Conservation (phyloP, 2,797 vertebrate species). For the Scomberomorus guttatus region DNA sequence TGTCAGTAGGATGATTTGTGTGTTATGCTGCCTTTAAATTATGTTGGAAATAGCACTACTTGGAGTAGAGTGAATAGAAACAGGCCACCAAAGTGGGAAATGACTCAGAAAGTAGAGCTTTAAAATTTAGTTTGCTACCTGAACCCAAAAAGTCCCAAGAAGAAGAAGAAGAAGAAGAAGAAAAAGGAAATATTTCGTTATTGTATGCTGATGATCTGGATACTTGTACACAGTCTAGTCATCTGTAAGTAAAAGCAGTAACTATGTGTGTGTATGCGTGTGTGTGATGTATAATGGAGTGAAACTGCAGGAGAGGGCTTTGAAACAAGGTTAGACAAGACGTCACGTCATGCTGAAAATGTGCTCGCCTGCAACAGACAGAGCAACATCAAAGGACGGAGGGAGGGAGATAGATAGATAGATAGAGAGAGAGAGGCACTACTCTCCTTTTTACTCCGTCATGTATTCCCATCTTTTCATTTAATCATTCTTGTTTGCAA, state of each 20-base stretch:
- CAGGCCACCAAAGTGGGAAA: no score
- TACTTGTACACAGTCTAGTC: no score
- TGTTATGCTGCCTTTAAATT: not conserved
- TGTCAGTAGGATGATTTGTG: no score
- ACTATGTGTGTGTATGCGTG: not conserved
- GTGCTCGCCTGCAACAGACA: constrained; percentile 21
- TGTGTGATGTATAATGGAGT: constrained; percentile 29
- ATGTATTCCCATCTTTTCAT: constrained; percentile 49
- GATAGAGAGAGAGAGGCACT: not conserved
- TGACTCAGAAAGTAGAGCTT: no score
- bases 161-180: no score
- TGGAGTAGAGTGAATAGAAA: no score
- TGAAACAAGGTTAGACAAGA: constrained; percentile 49
- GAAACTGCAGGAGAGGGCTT: constrained; percentile 32
- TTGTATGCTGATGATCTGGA: no score
- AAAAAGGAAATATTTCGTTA: no score
- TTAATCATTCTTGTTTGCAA: constrained; percentile 55
- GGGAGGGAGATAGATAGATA: not conserved
- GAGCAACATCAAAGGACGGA: constrained; percentile 41
- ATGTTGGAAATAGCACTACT: no score
- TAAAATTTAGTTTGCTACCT: no score
- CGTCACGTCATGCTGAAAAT: constrained; percentile 44
- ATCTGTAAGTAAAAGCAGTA: no score
- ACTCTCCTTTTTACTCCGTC: constrained; percentile 1
- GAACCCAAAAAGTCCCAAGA: no score